Evolutionary conservation across 23 tunicate species (phyloP), one percentile per base, ranked within the genome.

Genomic region (Halocynthia aurantium): DNA sequence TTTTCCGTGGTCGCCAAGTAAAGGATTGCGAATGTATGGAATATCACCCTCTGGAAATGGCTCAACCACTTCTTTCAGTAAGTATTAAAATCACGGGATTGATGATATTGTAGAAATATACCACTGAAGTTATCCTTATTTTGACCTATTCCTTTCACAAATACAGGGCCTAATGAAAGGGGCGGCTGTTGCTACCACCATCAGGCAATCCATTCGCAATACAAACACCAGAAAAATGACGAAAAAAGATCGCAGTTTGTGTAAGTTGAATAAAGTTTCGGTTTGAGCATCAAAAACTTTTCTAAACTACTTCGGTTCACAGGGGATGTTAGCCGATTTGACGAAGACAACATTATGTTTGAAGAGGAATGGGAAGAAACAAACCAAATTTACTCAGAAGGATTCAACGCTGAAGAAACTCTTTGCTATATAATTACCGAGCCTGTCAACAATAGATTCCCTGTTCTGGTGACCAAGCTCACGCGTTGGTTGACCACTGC

Each of bases 341-440:
- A 71, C n/a, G 55, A 71, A 71, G 76, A 71, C 76, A 71, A 50
- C n/a, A 71, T 71, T 15, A 71, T 71, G 76, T 71, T 71, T 51
- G 76, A 71, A 53, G 76, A 71, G 49, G 76, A 71, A 15, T 71
- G 76, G 76, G 76, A 71, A 22, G 76, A 71, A 71, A 71, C 76
- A 71, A 50, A 71, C 76, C 6, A 44, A 9, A 22, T 71, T 9
- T 71, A 71, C 76, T 44, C 10, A 52, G 55, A 22, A 22, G 55
- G 56, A 18, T 71, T 71, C 76, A 53, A 71, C n/a, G 76, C 76
- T 6, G 56, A 40, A 8, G 76, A 11, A 71, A 51, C 76, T 18
- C 49, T 71, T 15, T 50, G 31, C 1, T 8, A 51, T 10, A 52
- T 71, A 8, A 22, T 71, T 10, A 71, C 55, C 10, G 22, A 17